phyloP scores from a whole-genome alignment of 2,113 vertebrate genomes.

The Hyla sarda region DNA sequence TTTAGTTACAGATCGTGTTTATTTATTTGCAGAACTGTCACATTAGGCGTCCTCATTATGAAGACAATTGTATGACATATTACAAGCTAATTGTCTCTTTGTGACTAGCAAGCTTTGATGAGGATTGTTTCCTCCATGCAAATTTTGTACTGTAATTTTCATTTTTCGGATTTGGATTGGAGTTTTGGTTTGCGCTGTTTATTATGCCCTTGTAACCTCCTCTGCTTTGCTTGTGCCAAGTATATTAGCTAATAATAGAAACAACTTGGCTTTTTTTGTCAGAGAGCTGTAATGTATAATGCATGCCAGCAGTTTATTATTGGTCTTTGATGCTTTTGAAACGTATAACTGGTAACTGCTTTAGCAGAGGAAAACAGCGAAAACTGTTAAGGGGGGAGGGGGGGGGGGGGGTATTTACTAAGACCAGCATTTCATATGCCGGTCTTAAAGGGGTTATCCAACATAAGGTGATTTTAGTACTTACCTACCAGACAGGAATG shows the following conservation, averaged over 20 bases:
- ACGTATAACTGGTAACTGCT: conserved; percentile 9
- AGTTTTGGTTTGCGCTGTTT: conserved; percentile 11
- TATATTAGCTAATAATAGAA: conserved; percentile 53
- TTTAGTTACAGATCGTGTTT: conserved; percentile 50
- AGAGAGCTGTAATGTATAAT: conserved; percentile 17
- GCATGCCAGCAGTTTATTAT: conserved; percentile 30
- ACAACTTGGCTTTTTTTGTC: conserved; percentile 48
- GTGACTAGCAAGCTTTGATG: background rate
- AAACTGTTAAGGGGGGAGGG: background rate
- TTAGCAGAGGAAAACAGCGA: background rate
- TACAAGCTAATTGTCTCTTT: conserved; percentile 40
- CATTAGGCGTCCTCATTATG: conserved; percentile 60
- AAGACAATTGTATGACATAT: conserved; percentile 57
- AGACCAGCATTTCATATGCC: no score
- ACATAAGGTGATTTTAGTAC: no score
- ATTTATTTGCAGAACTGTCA: conserved; percentile 55
- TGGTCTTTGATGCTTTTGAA: conserved; percentile 9
- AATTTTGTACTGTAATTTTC: conserved; percentile 58
- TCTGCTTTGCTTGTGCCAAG: conserved; percentile 51
- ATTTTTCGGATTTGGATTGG: conserved; percentile 53
- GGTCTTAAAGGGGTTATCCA: no score
- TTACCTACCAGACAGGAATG: no score
- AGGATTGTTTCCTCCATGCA: conserved; percentile 48
- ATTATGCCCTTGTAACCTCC: conserved; percentile 41
- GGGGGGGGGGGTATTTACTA: no score